A percentile compares a stretch with the other conserved stretches of the same genome.
Conservation (phyloP, 2,113 vertebrate species). For the Silurus glanis region DNA sequence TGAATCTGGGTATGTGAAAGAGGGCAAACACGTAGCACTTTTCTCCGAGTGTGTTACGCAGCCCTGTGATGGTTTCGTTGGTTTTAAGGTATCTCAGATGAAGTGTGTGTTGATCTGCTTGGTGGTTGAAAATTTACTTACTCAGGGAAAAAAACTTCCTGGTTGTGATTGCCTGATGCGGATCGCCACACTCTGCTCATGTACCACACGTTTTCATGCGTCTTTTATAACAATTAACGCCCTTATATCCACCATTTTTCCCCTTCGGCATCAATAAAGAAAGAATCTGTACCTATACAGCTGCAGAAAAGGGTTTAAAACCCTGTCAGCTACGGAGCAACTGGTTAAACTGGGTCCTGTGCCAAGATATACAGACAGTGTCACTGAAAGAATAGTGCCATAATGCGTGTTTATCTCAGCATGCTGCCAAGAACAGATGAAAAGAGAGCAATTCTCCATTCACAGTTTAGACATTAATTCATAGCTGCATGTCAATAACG, state of each 20-base stretch:
- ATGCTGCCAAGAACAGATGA: neutral
- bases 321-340: neutral
- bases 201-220: neutral
- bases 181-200: neutral
- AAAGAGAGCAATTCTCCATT: neutral
- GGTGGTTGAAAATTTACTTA: too few species aligned
- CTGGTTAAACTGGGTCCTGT: neutral
- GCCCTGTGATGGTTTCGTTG: neutral
- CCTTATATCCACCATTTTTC: neutral
- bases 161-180: neutral
- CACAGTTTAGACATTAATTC: neutral
- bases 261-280: neutral
- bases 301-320: neutral
- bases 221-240: neutral
- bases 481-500: neutral
- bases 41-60: neutral
- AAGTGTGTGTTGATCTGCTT: too few species aligned
- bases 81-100: neutral
- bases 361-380: neutral
- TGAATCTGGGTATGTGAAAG: neutral
- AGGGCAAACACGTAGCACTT: neutral
- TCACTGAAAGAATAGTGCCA: neutral
- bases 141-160: neutral
- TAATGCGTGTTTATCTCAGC: neutral
- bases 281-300: neutral